Evolutionary conservation across 2,113 vertebrate species (phyloP).

Genomic region (Callospermophilus lateralis): DNA sequence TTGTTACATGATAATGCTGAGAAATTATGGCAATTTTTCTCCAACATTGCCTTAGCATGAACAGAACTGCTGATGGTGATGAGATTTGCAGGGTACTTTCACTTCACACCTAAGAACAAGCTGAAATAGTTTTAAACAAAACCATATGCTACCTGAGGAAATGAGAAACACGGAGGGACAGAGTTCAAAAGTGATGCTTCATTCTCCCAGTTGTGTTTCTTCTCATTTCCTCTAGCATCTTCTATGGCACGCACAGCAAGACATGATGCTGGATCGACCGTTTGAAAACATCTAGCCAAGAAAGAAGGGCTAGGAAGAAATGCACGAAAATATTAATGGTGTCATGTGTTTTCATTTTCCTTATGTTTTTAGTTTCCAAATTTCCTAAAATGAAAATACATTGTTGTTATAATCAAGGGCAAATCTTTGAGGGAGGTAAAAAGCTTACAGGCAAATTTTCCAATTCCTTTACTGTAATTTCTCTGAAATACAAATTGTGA

Average conservation of each 20-base stretch:
- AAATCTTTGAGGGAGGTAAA: not conserved
- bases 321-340: not conserved
- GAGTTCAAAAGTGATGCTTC: not conserved
- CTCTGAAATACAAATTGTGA: not conserved
- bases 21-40: not conserved
- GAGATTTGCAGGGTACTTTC: not conserved
- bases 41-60: not conserved
- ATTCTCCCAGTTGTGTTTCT: not conserved
- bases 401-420: not conserved
- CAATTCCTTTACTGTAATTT: not conserved
- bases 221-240: not conserved
- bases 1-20: not conserved
- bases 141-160: not conserved
- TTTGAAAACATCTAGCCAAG: not conserved
- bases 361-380: slow-evolving; percentile 26
- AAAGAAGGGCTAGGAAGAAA: not conserved
- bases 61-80: not conserved
- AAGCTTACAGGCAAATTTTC: not conserved
- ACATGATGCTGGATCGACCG: not conserved
- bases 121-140: slow-evolving; percentile 5
- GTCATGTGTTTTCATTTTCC: not conserved
- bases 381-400: not conserved
- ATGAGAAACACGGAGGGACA: not conserved
- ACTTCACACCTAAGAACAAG: not conserved
- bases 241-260: not conserved